phyloP scores from a whole-genome alignment of 2,113 vertebrate genomes.

The Zosterops lateralis region DNA sequence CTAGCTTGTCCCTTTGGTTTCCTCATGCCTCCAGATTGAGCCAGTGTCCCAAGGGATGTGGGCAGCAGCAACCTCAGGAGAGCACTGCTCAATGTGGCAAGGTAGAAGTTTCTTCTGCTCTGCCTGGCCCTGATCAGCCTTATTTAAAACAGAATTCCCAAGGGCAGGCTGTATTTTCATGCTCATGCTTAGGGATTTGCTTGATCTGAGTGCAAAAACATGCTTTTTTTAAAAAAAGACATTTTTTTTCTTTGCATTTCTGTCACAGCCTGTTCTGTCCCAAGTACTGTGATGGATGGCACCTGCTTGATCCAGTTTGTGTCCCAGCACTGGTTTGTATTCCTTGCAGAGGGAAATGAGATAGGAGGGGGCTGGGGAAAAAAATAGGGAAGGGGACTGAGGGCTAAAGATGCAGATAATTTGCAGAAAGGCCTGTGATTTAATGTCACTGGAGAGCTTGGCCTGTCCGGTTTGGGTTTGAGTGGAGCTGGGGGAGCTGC shows the following conservation, averaged over 20 bases:
- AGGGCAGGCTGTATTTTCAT: neutral
- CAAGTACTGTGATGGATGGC: neutral
- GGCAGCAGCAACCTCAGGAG: neutral
- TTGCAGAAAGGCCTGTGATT: neutral
- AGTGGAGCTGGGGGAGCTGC: neutral
- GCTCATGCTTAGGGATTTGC: neutral
- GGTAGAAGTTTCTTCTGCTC: neutral
- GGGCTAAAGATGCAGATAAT: neutral
- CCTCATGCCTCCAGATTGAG: neutral
- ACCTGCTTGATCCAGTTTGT: neutral
- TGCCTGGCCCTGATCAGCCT: neutral
- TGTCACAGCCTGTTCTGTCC: neutral
- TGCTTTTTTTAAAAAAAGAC: rapidly evolving
- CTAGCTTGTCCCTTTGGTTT: neutral
- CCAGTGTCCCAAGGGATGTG: neutral
- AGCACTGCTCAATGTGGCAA: neutral
- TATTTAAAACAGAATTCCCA: neutral
- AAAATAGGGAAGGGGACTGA: neutral
- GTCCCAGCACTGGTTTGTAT: neutral
- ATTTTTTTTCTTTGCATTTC: neutral
- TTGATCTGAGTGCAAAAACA: neutral
- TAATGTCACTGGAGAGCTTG: neutral
- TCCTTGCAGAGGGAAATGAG: neutral
- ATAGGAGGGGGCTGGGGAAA: neutral
- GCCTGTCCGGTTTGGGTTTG: neutral